Base-by-base conservation (phyloP, 2,888 invertebrate species). In the Phanerotoma sp. region DNA sequence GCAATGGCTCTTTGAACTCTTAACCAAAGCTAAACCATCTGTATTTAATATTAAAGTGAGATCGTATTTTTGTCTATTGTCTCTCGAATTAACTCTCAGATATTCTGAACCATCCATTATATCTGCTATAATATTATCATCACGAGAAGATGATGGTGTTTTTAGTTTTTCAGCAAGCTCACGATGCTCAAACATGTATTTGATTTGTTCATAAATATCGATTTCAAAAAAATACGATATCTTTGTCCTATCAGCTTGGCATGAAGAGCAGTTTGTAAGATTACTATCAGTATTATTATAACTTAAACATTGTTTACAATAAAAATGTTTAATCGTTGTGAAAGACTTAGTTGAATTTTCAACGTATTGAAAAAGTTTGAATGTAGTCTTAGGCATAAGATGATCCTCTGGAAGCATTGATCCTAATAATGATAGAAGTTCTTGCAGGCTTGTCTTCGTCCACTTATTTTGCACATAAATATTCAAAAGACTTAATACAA, bases 21-120 rank as follows among this genome's bases (percentile, higher is more conserved):
- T 44, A 10, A 44, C 52, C 22, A 57, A 40, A n/a, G 37, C 22
- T 5, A 57, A 28, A 22, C 60, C 57, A 28, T 60, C 60, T 5
- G 57, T 60, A 52, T 40, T 57, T 44, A 60, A 48, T n/a, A 60
- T 42, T 18, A 60, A 50, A 4, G 55, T 57, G 13, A 60, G 41
- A 41, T 60, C 57, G 25, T 55, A 60, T 42, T 41, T 42, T 15
- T 47, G 25, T 42, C 55, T 47, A 52, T 57, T 30, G 4, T 22
- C 28, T 13, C 51, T 54, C n/a, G 55, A 49, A 50, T 57, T 60
- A 5, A 60, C 60, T 50, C 54, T 32, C 5, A 48, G 50, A 25
- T 57, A 57, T 40, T 60, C 56, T 13, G 59, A 51, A 11, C 54
- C 54, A 38, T 51, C 32, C 5, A 45, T 51, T 5, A 57, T 60